Evolutionary conservation across 2,888 invertebrate genomes (phyloP).

Genomic region (Ichneumoninae sp.): DNA sequence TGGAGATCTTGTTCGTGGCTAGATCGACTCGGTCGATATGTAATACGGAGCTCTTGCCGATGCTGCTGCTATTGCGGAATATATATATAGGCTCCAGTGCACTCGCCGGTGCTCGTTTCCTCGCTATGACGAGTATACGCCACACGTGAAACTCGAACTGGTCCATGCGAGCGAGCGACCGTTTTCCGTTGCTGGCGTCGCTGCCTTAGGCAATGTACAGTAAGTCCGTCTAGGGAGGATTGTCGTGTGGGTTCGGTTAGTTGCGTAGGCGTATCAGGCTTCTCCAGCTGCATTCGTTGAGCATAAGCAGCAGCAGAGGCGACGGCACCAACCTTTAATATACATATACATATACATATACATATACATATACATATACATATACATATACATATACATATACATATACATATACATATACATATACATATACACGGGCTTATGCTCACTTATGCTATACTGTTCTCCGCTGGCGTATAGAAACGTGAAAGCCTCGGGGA

Average conservation of each 20-base stretch:
- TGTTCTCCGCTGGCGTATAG: conserved; percentile 8
- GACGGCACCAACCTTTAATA: neutral
- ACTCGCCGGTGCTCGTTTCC: conserved; percentile 17
- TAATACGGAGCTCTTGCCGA: neutral
- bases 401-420: no score
- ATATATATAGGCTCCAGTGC: neutral
- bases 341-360: conserved; percentile 4
- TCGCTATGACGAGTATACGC: neutral
- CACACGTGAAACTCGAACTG: conserved; percentile 35
- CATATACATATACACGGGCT: neutral
- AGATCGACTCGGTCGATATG: conserved; percentile 33
- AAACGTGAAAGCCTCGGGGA: conserved; percentile 49
- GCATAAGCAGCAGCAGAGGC: conserved; percentile 20
- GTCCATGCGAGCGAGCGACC: conserved; percentile 30
- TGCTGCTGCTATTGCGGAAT: neutral
- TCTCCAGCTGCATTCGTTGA: conserved; percentile 52
- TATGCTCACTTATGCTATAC: neutral
- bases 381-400: neutral
- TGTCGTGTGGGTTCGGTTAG: conserved; percentile 50
- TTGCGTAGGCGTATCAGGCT: conserved; percentile 59
- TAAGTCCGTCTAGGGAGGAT: conserved; percentile 25
- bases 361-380: neutral
- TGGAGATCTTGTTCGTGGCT: conserved; percentile 41
- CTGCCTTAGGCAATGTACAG: conserved; percentile 4
- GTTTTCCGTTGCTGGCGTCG: conserved; percentile 30